phyloP scores from a whole-genome alignment of 2,797 vertebrate species.

The Melanogrammus aeglefinus region DNA sequence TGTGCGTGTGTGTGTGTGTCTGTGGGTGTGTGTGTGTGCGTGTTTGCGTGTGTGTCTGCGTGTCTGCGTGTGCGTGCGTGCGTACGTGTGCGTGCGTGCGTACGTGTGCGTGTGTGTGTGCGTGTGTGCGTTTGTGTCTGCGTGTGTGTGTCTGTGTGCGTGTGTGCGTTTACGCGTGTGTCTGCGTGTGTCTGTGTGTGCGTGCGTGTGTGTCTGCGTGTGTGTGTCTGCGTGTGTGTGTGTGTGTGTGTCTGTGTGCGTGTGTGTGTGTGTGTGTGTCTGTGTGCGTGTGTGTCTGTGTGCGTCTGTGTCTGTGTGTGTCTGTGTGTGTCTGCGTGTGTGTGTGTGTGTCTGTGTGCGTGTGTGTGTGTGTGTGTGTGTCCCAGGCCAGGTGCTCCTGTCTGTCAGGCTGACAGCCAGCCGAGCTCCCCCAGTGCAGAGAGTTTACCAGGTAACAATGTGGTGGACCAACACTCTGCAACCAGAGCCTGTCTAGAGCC shows the following conservation, averaged over 20 bases:
- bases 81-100: not conserved
- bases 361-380: conserved; percentile 7
- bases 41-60: conserved; percentile 9
- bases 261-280: not conserved
- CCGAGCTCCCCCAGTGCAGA: not conserved
- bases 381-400: conserved; percentile 1
- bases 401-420: not conserved
- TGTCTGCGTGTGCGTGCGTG: not conserved
- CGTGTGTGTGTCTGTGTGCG: conserved; percentile 6
- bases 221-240: not conserved
- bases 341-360: not conserved
- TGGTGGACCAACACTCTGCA: not conserved
- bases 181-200: not conserved
- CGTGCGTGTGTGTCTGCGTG: not conserved
- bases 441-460: not conserved
- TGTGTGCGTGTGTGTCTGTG: conserved; percentile 5
- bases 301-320: too few species aligned
- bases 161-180: too few species aligned
- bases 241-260: not conserved
- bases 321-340: not conserved
- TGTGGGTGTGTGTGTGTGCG: not conserved
- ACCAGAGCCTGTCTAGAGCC: not conserved
- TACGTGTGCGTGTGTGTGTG: not conserved
- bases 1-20: not conserved
- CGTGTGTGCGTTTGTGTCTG: not conserved